phyloP scores from a whole-genome alignment of 2,113 vertebrate species.

The Lasiurus borealis region DNA sequence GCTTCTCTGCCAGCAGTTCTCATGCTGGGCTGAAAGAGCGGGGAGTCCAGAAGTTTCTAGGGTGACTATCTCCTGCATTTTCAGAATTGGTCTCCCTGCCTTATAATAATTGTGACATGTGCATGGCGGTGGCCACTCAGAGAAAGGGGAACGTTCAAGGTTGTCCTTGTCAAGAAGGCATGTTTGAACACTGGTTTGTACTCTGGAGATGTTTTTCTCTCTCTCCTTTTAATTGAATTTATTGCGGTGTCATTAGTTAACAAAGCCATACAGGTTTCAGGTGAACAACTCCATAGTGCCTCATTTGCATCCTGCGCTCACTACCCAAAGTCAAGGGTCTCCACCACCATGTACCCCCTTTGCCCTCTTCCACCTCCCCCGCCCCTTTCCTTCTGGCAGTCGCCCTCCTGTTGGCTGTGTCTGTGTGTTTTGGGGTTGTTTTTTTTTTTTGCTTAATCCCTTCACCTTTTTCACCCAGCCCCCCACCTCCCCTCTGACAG shows the following conservation, averaged over 20 bases:
- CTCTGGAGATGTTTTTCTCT: neutral
- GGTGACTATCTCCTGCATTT: neutral
- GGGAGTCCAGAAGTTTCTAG: neutral
- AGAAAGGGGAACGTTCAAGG: slow-evolving; percentile 49
- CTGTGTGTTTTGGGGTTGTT: neutral
- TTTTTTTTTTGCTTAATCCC: neutral
- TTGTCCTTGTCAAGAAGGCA: neutral
- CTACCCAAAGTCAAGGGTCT: neutral
- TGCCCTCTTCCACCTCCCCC: neutral
- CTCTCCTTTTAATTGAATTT: neutral
- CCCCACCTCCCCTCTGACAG: neutral
- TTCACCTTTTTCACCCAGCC: neutral
- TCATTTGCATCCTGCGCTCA: neutral
- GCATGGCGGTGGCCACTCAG: neutral
- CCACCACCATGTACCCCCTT: neutral
- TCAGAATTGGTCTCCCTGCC: neutral
- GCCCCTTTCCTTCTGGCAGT: neutral
- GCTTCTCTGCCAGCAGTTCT: neutral
- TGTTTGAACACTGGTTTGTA: neutral
- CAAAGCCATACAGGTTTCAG: too few relatives aligned
- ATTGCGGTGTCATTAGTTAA: neutral
- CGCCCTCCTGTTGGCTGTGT: neutral
- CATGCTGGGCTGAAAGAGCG: neutral
- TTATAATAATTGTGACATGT: neutral
- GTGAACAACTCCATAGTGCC: neutral